phyloP scores from a whole-genome alignment of 2,888 invertebrate species.

The Allygus modestus region DNA sequence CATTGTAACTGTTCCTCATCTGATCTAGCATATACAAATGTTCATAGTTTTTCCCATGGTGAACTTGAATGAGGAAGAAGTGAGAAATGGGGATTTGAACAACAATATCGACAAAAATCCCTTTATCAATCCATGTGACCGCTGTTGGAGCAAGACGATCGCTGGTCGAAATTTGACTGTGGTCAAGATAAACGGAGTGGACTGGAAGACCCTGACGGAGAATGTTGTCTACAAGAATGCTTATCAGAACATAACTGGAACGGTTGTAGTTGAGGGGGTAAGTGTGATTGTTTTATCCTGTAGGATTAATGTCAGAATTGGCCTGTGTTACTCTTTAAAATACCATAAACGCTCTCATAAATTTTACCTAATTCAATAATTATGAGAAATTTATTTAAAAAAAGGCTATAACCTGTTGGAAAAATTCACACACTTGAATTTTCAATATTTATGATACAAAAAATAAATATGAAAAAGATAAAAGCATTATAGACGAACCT shows the following conservation, averaged over 20 bases:
- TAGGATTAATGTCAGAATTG: not conserved
- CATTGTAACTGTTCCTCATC: too few species aligned
- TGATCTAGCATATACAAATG: too few species aligned
- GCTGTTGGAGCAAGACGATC: not conserved
- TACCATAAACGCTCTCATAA: not conserved
- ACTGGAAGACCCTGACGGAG: conserved; percentile 10
- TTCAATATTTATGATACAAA: too few species aligned
- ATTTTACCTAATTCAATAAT: not conserved
- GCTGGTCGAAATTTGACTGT: conserved; percentile 29
- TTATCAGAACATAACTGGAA: conserved; percentile 16
- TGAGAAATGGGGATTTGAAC: not conserved
- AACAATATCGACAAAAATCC: conserved; percentile 5
- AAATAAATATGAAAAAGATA: too few species aligned
- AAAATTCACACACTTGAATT: too few species aligned
- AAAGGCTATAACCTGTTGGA: too few species aligned
- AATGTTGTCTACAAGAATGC: conserved; percentile 48
- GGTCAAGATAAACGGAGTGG: conserved; percentile 32
- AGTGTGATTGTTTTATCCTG: not conserved
- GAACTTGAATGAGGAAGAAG: not conserved
- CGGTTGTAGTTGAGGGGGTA: conserved; percentile 50
- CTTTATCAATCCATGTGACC: not conserved
- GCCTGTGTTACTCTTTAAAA: not conserved
- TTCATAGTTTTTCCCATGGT: not conserved
- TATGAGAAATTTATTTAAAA: not conserved
- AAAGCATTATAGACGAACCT: too few species aligned